Evolutionary conservation across 2,888 invertebrate genomes (phyloP), one percentile per base, ranked within the genome.

Genomic region (Tenodera sinensis): DNA sequence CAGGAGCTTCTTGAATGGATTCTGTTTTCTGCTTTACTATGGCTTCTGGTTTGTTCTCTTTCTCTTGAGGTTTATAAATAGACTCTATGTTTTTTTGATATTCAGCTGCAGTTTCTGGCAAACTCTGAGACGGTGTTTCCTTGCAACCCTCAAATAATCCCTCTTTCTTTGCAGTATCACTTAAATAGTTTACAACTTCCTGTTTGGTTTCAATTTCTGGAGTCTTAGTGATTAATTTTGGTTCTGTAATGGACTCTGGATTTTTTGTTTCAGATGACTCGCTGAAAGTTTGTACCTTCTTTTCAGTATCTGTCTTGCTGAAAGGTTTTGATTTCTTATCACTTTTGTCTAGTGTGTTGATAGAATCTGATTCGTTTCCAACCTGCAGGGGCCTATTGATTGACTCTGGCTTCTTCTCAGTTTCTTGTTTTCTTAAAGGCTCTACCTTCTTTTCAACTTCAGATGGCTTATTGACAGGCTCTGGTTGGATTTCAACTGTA

Each of bases 371-470:
- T 82, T 84, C 47, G 20, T 81, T 71, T 20, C 28, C 83, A 20
- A 25, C 25, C 54, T 71, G 15, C 25, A 71, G 85, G 83, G 2
- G 14, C 90, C 90, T 25, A 28, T 9, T 28, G 27, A 28, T 42
- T 27, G 20, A 4, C 9, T 47, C n/a, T 47, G 85, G 47, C 28
- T 85, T 85, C 8, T 20, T 85, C 47, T 85, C 85, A 85, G 27
- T 1, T 42, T 85, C 84, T 28, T 81, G 42, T 87, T 90, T 90
- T 83, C 54, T 71, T 15, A 71, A 15, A 71, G 89, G 88, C 89
- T 91, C 91, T 54, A 91, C 91, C 92, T 93, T 71, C 92, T 93
- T 71, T 20, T 71, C 54, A 20, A 71, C 54, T 88, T 89, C 88
- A 88, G 90, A 87, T 81, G 88, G 82, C 12, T 89, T 42, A 28